Evolutionary conservation across 2,888 invertebrate species (phyloP).

Genomic region (Drosophila paranaensis): DNA sequence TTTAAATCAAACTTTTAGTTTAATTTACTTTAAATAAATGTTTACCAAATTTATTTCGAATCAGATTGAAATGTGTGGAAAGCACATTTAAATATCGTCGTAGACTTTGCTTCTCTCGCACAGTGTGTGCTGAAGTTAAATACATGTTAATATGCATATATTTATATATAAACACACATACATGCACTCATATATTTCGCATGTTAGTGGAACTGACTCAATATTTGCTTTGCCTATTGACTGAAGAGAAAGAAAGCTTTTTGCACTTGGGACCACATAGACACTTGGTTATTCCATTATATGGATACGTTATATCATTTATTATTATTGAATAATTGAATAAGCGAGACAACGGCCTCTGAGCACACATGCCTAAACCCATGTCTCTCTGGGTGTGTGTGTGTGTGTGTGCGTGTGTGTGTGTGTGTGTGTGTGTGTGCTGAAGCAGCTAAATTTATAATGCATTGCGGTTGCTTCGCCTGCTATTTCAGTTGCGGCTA

Average conservation of each 20-base stretch:
- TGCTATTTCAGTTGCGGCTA: constrained; percentile 59
- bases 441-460: constrained; percentile 71
- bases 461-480: constrained; percentile 58
- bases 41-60: background rate
- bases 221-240: constrained; percentile 49
- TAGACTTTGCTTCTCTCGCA: background rate
- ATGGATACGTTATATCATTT: constrained; percentile 58
- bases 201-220: constrained; percentile 21
- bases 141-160: constrained; percentile 1
- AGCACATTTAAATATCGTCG: constrained; percentile 16
- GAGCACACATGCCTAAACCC: constrained; percentile 12
- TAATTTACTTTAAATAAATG: too few species aligned
- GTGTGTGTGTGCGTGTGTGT: background rate
- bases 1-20: too few species aligned
- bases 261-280: constrained; percentile 51
- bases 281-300: constrained; percentile 57
- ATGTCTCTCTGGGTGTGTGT: background rate
- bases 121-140: constrained; percentile 2
- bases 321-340: constrained; percentile 76
- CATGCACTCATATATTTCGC: constrained; percentile 1
- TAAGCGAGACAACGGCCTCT: constrained; percentile 40
- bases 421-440: constrained; percentile 32
- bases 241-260: constrained; percentile 41
- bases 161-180: background rate
- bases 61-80: background rate